These are phyloP conservation scores for Imbricaverruca yamaguchii DNA, from an alignment of 2,888 invertebrate species.

Conservation along the genomic window DNA sequence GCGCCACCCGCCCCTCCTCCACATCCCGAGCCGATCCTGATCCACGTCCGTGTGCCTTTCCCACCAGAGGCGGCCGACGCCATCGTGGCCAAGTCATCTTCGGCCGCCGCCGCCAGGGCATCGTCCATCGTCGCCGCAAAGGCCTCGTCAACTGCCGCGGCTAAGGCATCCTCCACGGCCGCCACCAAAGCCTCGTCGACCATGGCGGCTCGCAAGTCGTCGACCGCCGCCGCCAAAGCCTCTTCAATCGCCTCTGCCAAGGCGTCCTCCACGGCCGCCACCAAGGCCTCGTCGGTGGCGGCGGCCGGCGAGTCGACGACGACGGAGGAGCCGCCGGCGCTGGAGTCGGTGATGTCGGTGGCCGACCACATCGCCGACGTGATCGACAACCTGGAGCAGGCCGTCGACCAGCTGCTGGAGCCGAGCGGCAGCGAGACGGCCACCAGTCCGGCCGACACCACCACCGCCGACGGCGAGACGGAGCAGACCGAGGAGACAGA, in stretches of 20 bases:
- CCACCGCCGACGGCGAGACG: too few relatives aligned
- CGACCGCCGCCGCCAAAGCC: not conserved
- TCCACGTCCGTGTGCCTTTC: too few relatives aligned
- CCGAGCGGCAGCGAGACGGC: not conserved
- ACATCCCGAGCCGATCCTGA: not conserved
- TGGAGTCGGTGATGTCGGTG: not conserved
- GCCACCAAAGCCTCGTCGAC: not conserved
- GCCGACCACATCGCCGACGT: conserved; percentile 1
- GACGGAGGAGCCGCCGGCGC: not conserved
- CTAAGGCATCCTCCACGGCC: not conserved
- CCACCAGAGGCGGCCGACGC: not conserved
- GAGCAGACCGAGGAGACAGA: too few relatives aligned
- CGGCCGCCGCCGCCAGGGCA: not conserved
- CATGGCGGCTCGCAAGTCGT: not conserved
- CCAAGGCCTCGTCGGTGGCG: not conserved
- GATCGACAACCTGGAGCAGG: not conserved
- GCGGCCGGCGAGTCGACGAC: not conserved
- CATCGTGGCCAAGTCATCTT: not conserved
- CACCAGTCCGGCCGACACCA: too few relatives aligned
- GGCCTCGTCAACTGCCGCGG: not conserved
- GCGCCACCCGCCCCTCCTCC: not conserved
- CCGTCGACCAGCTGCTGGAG: conserved; percentile 6
- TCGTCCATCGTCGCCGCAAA: not conserved
- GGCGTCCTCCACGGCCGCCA: not conserved
- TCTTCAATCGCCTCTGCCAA: not conserved